Evolutionary conservation across 2,888 invertebrate species (phyloP).

Genomic region (Erebia epiphron): DNA sequence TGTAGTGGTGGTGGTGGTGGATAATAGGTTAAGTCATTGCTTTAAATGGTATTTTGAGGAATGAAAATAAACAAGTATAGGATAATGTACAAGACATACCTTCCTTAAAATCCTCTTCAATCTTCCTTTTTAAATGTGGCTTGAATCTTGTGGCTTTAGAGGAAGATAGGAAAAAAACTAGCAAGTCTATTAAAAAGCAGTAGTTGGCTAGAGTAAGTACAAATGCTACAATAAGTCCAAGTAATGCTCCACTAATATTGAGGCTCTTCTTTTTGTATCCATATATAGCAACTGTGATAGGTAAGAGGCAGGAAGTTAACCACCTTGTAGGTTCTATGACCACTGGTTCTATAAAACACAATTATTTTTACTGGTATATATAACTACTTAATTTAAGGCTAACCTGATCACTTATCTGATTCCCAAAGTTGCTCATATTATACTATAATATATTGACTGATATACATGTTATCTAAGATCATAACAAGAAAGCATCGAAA

Average conservation of each 20-base stretch:
- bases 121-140: slow-evolving; percentile 84
- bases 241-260: slow-evolving; percentile 86
- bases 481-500: no score
- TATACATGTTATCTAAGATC: no score
- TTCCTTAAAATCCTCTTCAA: slow-evolving; percentile 91
- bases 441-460: background rate
- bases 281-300: slow-evolving; percentile 85
- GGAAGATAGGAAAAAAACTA: slow-evolving; percentile 90
- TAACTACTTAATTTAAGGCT: no score
- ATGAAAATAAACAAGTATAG: background rate
- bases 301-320: slow-evolving; percentile 85
- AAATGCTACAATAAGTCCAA: slow-evolving; percentile 89
- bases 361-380: background rate
- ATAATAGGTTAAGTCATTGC: no score
- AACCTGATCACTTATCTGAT: no score
- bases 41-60: no score
- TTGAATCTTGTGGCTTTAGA: slow-evolving; percentile 92
- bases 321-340: slow-evolving; percentile 86
- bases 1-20: no score
- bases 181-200: slow-evolving; percentile 87
- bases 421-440: no score
- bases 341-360: slow-evolving; percentile 75
- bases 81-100: slow-evolving; percentile 68
- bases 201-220: slow-evolving; percentile 90
- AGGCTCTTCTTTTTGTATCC: slow-evolving; percentile 87